Conservation (phyloP, 2,113 vertebrate species). For the Protomyctophum bolini region DNA sequence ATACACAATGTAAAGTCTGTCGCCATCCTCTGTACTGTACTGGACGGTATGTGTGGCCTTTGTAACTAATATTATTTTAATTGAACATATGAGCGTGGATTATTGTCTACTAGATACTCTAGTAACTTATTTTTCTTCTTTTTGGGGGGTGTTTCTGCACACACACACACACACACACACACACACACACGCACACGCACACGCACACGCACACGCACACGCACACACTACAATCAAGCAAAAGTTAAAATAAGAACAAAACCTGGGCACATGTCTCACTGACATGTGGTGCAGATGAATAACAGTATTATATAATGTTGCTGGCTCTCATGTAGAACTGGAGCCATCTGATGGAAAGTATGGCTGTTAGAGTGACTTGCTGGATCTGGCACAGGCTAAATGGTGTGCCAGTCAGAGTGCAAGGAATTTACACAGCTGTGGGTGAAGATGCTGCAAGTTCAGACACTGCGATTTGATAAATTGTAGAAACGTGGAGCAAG, state of each 20-base stretch:
- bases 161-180: neutral
- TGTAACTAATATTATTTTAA: neutral
- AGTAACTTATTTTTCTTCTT: neutral
- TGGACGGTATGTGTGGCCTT: too few relatives aligned
- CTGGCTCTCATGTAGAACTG: conserved; percentile 39
- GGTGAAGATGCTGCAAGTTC: neutral
- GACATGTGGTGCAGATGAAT: conserved; percentile 51
- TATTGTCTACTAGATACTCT: neutral
- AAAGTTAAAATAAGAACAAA: conserved; percentile 14
- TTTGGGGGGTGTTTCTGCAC: neutral
- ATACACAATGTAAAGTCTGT: neutral
- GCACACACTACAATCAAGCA: neutral
- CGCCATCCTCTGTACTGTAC: neutral
- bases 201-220: neutral
- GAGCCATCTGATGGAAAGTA: conserved; percentile 66
- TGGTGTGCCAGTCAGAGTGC: conserved; percentile 20
- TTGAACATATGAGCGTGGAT: neutral
- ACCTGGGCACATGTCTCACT: conserved; percentile 10
- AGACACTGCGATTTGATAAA: too few relatives aligned
- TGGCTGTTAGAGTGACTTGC: conserved; percentile 55
- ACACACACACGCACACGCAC: neutral
- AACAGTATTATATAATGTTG: conserved; percentile 59
- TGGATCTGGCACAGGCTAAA: conserved; percentile 40
- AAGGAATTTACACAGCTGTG: neutral
- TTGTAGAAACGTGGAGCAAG: too few relatives aligned